Base-by-base conservation (phyloP, 2,888 invertebrate genomes). In the Morpho helenor region DNA sequence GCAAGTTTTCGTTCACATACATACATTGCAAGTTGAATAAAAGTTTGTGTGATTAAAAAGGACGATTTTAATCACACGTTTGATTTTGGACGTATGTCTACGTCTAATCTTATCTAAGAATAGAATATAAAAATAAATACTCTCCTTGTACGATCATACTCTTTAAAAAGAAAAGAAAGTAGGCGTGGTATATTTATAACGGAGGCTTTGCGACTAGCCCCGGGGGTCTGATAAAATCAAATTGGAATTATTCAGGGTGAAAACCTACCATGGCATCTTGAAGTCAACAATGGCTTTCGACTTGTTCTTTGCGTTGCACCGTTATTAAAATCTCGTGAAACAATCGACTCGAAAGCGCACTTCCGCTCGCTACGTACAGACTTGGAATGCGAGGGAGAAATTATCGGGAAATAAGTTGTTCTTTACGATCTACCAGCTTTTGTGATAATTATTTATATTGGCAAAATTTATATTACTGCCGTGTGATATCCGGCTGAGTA, bases 241-340 rank as follows among this genome's bases (percentile, higher is more conserved):
- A 78, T 73, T 69, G 71, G 71, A 72, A 70, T 70, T 68, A 68
- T 67, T 68, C 67, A 69, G 63, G 69, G 67, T 65, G 69, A 65
- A 61, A 67, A 69, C 66, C 73, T 76, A 69, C 76, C 77, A 61
- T 59, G 57, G 65, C 63, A 79, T 87, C 87, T 87, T 83, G 80
- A 84, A 81, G 85, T 84, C 84, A 81, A 88, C 89, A 89, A 87
- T 87, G 77, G 76, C 75, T 77, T 77, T 79, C 80, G 82, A 79
- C 81, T 80, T 75, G 78, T 77, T 83, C 88, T 89, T 87, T 88
- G 86, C 84, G 84, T 81, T 87, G 89, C 89, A 87, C 82, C 83
- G 89, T 89, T 89, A 90, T 90, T 90, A 90, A 90, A 89, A 88
- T 89, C 90, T 90, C 85, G 79, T 88, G 88, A 77, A 89, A 87